Base-by-base conservation (phyloP, 2,113 vertebrate genomes). In the Takifugu bimaculatus region DNA sequence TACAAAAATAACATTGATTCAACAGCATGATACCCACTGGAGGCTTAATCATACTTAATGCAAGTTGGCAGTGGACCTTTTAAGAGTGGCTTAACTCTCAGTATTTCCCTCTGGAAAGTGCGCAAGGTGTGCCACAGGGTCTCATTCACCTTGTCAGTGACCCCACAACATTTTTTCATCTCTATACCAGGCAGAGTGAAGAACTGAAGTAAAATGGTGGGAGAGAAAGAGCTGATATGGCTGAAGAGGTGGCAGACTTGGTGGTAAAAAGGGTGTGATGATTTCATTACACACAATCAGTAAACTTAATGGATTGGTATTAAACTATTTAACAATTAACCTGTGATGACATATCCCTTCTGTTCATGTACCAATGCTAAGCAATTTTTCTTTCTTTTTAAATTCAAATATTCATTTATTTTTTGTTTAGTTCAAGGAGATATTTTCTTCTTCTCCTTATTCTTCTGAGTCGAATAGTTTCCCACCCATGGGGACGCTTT, bases 271-370 rank as follows among this genome's bases (percentile, higher is more conserved):
- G 60, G 61, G 60, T 68, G 42, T 56, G 72, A 79, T 85, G 73
- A 71, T 75, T 79, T 69, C 55, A 77, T 72, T 79, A 82, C 81
- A 84, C 77, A 79, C 66, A 64, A 76, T 85, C 54, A 69, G 81
- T 81, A 77, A 82, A 20, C 20, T 20, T 20, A 20, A 20, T 20
- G 20, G 20, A 20, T 20, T 20, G 20, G 20, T 20, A 20, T 20
- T 20, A 20, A 20, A 79, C 78, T 63, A 79, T 85, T 77, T 51
- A 78, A 70, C 5, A 4, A 32, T 6, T 4, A 32, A 4, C 5
- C 29, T 4, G 5, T 32, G 29, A 32, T 32, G 29, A 32, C 5
- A 6, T 32, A 32, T 32, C 29, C 29, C 29, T 6, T 32, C 29
- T 32, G 5, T 32, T 32, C 29, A 29, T 20, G 20, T 20, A 20